Base-by-base conservation (phyloP, 2,797 vertebrate genomes). In the Cheirogaleus major region DNA sequence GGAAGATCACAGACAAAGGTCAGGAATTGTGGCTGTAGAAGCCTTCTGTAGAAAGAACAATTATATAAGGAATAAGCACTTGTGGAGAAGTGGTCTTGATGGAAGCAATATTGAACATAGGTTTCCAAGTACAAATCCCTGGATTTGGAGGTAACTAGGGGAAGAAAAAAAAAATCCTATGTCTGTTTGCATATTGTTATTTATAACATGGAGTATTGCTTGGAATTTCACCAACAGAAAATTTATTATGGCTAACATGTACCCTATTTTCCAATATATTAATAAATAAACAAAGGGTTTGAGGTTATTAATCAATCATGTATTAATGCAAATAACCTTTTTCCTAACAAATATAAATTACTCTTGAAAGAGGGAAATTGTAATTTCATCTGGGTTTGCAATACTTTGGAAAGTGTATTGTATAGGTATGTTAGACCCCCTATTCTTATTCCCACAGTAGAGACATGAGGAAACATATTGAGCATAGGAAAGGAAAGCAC, bases 221-320 rank as follows among this genome's bases (percentile, higher is more conserved):
- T 81, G 45, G n/a, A 93, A 85, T 76, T 93, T 94, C 48, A 90
- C 18, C 57, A 80, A 65, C 30, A 72, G 38, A 89, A 93, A 70
- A 70, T 80, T 32, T 72, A 82, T 93, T 73, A 55, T 73, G 45
- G 30, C 50, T 76, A 73, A 22, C 35, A 61, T 73, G n/a, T 32
- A 81, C 41, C 45, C 22, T 78, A 48, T 55, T 92, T 94, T 94
- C 59, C 9, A 79, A 88, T 57, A 93, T n/a, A 63, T 63, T 32
- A 30, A 15, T 15, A 87, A 83, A 70, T 27, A 59, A 90, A 83
- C 32, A 91, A 94, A 73, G 2, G 4, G 25, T 84, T 86, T 84
- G 48, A 90, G 22, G 38, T 85, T 69, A 88, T 70, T 76, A 84
- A 88, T 93, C 38, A 95, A 65, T 41, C 30, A 76, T 38, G 12